phyloP scores from a whole-genome alignment of 2,797 vertebrate genomes.

The Smutsia gigantea region DNA sequence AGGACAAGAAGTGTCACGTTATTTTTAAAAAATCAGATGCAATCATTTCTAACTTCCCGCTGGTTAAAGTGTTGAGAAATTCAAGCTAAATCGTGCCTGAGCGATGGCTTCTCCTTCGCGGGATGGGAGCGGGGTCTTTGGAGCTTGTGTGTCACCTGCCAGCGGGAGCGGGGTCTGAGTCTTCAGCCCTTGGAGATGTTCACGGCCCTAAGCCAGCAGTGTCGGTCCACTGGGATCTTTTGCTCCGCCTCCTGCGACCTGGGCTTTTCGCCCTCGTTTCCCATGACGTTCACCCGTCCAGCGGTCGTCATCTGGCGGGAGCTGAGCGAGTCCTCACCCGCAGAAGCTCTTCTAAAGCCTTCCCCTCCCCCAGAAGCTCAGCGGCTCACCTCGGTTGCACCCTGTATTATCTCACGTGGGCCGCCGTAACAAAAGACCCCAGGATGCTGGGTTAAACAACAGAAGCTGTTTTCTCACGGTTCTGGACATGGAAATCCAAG shows the following conservation, averaged over 20 bases:
- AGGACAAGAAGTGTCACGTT: not conserved
- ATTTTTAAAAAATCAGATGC: not conserved
- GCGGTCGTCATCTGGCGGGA: not conserved
- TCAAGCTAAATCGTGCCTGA: not conserved
- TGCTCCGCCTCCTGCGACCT: not conserved
- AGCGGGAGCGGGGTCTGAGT: not conserved
- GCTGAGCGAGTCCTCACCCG: not conserved
- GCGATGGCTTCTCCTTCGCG: not conserved
- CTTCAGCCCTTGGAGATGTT: not conserved
- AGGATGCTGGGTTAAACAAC: not conserved
- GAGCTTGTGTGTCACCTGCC: not conserved
- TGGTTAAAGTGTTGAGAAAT: not conserved
- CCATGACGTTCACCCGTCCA: not conserved
- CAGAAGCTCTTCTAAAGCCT: not conserved
- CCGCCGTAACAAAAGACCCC: not conserved
- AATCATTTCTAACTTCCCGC: not conserved
- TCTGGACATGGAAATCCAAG: not conserved
- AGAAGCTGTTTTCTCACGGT: not conserved
- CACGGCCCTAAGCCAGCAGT: too few relatives aligned
- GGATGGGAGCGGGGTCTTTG: too few relatives aligned
- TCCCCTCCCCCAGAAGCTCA: not conserved
- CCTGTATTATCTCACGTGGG: not conserved
- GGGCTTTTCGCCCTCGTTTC: not conserved
- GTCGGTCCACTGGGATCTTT: not conserved
- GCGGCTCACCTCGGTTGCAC: not conserved